These are phyloP conservation scores for Micrasema minimum DNA, from an alignment of 1,140 invertebrate genomes.

Conservation along the genomic window DNA sequence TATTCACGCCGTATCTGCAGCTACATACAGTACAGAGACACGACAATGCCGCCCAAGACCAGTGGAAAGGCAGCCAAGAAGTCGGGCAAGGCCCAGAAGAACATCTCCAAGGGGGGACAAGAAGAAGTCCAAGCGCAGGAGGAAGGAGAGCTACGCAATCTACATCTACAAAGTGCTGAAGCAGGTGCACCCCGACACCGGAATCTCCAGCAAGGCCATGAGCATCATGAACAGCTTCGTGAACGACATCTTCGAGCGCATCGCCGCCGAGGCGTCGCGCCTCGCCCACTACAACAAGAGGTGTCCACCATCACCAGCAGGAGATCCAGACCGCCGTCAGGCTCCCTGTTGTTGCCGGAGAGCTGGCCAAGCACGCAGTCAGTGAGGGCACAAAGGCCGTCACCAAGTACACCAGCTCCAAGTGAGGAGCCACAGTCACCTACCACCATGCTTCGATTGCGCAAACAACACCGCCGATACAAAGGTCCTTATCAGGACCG, in stretches of 20 bases:
- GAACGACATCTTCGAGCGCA: conserved; percentile 76
- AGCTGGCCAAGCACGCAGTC: conserved; percentile 71
- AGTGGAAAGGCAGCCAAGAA: conserved; percentile 61
- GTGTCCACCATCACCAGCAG: conserved; percentile 69
- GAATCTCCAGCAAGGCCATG: conserved; percentile 71
- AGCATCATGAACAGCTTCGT: conserved; percentile 76
- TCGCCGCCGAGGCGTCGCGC: conserved; percentile 65
- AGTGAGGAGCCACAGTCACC: neutral
- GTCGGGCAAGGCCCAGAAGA: conserved; percentile 68
- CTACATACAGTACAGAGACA: conserved; percentile 71
- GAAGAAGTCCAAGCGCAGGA: conserved; percentile 68
- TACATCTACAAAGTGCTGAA: conserved; percentile 81
- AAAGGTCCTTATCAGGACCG: conserved; percentile 4
- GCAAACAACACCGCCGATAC: neutral
- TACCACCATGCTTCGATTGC: neutral
- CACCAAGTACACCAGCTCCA: conserved; percentile 60
- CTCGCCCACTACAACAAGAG: conserved; percentile 79
- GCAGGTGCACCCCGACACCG: conserved; percentile 60
- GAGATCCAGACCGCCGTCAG: conserved; percentile 68
- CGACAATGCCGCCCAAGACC: conserved; percentile 71
- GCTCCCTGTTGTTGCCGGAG: conserved; percentile 67
- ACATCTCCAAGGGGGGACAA: conserved; percentile 68
- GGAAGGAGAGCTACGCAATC: conserved; percentile 76
- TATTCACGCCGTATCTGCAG: too few species aligned
- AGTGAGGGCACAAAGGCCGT: conserved; percentile 69